Conservation (phyloP, 2,113 vertebrate species). For the Festucalex cinctus region DNA sequence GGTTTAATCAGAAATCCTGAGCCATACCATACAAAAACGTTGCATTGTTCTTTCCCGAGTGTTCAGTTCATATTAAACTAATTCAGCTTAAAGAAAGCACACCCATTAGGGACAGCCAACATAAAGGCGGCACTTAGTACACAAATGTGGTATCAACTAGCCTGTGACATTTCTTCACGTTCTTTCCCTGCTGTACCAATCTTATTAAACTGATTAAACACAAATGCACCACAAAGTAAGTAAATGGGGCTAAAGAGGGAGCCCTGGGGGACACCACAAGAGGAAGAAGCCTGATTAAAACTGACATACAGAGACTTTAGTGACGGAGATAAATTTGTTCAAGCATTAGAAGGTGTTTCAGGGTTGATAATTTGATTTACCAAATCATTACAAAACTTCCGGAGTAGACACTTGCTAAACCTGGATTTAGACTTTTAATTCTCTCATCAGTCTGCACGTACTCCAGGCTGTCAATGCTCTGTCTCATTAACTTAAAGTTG, state of each 20-base stretch:
- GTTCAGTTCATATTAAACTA: background rate
- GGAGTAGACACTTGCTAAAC: background rate
- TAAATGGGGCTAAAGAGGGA: background rate
- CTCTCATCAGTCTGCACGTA: background rate
- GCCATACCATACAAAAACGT: too few species aligned
- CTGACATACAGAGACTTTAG: background rate
- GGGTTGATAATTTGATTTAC: background rate
- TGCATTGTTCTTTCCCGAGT: background rate
- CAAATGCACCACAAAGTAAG: background rate
- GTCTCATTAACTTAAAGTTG: background rate
- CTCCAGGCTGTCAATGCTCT: background rate
- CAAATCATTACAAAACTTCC: background rate
- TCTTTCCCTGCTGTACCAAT: background rate
- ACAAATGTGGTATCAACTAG: constrained; percentile 22
- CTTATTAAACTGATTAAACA: background rate
- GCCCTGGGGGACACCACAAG: background rate
- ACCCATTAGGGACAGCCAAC: background rate
- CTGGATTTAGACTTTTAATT: background rate
- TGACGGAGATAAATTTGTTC: background rate
- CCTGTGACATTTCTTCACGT: background rate
- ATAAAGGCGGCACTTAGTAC: constrained; percentile 27
- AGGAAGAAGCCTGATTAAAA: background rate
- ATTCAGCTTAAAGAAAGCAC: background rate
- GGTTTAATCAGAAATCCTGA: too few species aligned
- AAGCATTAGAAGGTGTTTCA: background rate